Evolutionary conservation across 1,140 invertebrate species (phyloP).

Genomic region (Sarcophaga peregrina): DNA sequence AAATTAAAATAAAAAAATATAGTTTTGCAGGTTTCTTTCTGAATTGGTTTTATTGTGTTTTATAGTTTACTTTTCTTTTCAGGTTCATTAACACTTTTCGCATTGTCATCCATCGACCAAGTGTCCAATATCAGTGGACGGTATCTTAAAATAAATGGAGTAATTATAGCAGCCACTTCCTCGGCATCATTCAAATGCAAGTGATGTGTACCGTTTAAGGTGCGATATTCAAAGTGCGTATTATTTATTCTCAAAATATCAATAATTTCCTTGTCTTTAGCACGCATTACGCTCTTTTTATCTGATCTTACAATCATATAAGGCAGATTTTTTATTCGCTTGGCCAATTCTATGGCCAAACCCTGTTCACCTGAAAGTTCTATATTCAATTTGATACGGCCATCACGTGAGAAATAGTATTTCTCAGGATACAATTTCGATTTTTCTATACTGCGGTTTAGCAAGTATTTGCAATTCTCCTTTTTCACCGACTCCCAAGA

Average conservation of each 20-base stretch:
- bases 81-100: slow-evolving; percentile 36
- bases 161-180: slow-evolving; percentile 43
- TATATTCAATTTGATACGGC: slow-evolving; percentile 63
- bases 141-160: slow-evolving; percentile 15
- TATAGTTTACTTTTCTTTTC: slow-evolving; percentile 16
- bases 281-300: slow-evolving; percentile 32
- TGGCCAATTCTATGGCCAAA: slow-evolving; percentile 8
- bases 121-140: neutral
- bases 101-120: neutral
- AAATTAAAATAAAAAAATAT: no score
- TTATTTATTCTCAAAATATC: slow-evolving; percentile 67
- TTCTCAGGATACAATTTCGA: slow-evolving; percentile 68
- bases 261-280: slow-evolving; percentile 62
- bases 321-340: slow-evolving; percentile 25
- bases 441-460: slow-evolving; percentile 68
- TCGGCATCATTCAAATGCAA: slow-evolving; percentile 76
- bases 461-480: slow-evolving; percentile 68
- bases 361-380: neutral
- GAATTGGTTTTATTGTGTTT: neutral
- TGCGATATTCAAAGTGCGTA: slow-evolving; percentile 69
- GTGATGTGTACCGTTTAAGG: slow-evolving; percentile 71
- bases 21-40: no score
- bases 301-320: slow-evolving; percentile 6
- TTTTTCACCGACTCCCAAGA: slow-evolving; percentile 67
- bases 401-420: slow-evolving; percentile 71